Conservation (phyloP, 2,888 invertebrate species). For the Leucoptera coffeella region DNA sequence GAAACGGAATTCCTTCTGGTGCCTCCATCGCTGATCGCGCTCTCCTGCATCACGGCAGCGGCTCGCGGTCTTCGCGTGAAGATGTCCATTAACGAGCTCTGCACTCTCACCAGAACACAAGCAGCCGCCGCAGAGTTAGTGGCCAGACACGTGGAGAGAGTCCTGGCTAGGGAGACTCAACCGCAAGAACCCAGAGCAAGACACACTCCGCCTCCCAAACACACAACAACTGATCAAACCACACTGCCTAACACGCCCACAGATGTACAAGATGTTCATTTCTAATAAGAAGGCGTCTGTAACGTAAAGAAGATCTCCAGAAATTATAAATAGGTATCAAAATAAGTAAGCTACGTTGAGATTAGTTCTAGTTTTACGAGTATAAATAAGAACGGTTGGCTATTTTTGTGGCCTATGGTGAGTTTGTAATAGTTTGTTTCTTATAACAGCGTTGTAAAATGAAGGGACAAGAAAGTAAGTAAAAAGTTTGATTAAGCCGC, state of each 20-base stretch:
- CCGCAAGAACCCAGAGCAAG: slow-evolving; percentile 27
- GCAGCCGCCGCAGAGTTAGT: slow-evolving; percentile 47
- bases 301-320: too few species aligned
- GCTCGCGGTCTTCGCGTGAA: slow-evolving; percentile 53
- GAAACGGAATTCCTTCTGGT: slow-evolving; percentile 68
- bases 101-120: slow-evolving; percentile 40
- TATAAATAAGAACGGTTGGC: too few species aligned
- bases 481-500: too few species aligned
- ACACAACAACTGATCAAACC: slow-evolving; percentile 22
- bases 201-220: slow-evolving; percentile 21
- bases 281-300: too few species aligned
- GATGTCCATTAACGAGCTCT: slow-evolving; percentile 34
- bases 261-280: slow-evolving; percentile 58
- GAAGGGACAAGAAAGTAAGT: too few species aligned
- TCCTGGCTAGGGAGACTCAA: slow-evolving; percentile 50
- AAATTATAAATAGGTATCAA: too few species aligned
- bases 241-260: slow-evolving; percentile 56
- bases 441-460: too few species aligned
- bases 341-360: too few species aligned
- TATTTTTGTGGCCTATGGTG: too few species aligned
- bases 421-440: too few species aligned
- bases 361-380: too few species aligned
- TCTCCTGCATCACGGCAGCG: slow-evolving; percentile 64
- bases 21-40: slow-evolving; percentile 64
- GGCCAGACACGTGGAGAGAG: slow-evolving; percentile 53